Evolutionary conservation across 2,113 vertebrate species (phyloP), one percentile per base, ranked within the genome.

Genomic region (Mormyrus lacerda): DNA sequence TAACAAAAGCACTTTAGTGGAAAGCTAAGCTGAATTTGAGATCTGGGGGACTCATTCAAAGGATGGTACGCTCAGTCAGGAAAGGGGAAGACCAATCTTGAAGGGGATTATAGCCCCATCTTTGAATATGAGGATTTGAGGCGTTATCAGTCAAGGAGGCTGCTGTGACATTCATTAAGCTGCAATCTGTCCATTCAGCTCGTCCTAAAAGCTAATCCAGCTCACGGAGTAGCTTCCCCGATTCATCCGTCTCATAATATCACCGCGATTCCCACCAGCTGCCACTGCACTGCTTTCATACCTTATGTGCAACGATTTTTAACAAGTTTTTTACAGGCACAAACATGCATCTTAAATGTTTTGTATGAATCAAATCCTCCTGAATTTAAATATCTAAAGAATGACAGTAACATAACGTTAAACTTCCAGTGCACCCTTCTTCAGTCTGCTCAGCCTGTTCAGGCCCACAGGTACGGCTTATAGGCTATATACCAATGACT

Each of bases 121-220:
- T 73, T 50, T 45, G 45, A 87, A 47, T 39, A 39, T 50, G 15
- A 24, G 83, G 55, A 9, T 35, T 89, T 85, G 48, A 50, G 61
- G 85, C 27, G 2, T 69, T 86, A 89, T 89, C 58, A 51, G 35
- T 9, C 27, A 39, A 85, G 79, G 53, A 89, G 82, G 82, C 82
- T 2, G 53, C 84, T 55, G 50, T 89, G 89, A 89, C 83, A 87
- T 44, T 87, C 45, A 89, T 89, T 89, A 86, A 89, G 55, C 89
- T 86, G 53, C 79, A 85, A 85, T 85, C 89, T 85, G n/a, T 87
- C 55, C 53, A 76, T 89, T 89, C 89, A 86, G 35, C 55, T 86
- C 39, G 19, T 87, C 58, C 55, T 42, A 24, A 48, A 85, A 73
- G 42, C 82, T 89, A 35, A 85, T 61, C 82, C 89, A 65, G n/a